Percentiles rank a stretch among this genome's conserved stretches.
These are phyloP conservation scores for Percopsis transmontana DNA, from an alignment of 2,113 vertebrate genomes.

Conservation along the genomic window DNA sequence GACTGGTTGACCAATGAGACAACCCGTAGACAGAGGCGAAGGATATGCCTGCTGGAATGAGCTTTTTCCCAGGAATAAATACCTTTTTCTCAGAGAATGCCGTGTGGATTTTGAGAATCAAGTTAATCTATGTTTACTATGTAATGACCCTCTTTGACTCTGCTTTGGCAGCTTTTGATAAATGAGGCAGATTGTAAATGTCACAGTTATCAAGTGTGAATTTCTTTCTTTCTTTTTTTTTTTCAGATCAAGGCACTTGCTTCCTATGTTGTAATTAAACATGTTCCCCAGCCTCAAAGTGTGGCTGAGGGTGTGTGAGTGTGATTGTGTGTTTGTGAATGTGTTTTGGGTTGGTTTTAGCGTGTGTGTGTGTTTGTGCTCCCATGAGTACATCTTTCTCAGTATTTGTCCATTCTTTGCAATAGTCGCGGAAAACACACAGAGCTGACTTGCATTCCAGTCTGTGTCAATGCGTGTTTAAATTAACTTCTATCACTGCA, in stretches of 20 bases:
- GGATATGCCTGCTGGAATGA: slow-evolving; percentile 57
- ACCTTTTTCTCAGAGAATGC: slow-evolving; percentile 57
- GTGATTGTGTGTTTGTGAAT: slow-evolving; percentile 19
- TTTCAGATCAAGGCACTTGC: slow-evolving; percentile 47
- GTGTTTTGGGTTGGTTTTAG: background rate
- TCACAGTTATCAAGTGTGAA: slow-evolving; percentile 71
- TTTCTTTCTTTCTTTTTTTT: slow-evolving; percentile 14
- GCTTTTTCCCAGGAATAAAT: slow-evolving; percentile 55
- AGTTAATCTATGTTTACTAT: slow-evolving; percentile 76
- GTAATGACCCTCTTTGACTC: slow-evolving; percentile 75
- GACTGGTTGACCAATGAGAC: slow-evolving; percentile 41
- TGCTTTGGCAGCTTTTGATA: slow-evolving; percentile 74
- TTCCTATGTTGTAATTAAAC: slow-evolving; percentile 70
- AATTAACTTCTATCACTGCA: slow-evolving; percentile 21
- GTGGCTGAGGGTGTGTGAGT: slow-evolving; percentile 21
- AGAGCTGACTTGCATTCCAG: slow-evolving; percentile 15
- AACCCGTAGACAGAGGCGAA: slow-evolving; percentile 54
- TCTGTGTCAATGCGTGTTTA: slow-evolving; percentile 6
- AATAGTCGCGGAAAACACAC: slow-evolving; percentile 9
- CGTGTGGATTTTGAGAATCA: slow-evolving; percentile 61
- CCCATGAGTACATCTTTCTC: background rate
- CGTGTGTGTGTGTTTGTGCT: background rate
- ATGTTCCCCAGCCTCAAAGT: slow-evolving; percentile 46
- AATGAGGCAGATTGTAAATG: slow-evolving; percentile 78
- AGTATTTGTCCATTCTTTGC: slow-evolving; percentile 2